Evolutionary conservation across 2,888 invertebrate species (phyloP), one percentile per base, ranked within the genome.

Genomic region (Fragum sueziense): DNA sequence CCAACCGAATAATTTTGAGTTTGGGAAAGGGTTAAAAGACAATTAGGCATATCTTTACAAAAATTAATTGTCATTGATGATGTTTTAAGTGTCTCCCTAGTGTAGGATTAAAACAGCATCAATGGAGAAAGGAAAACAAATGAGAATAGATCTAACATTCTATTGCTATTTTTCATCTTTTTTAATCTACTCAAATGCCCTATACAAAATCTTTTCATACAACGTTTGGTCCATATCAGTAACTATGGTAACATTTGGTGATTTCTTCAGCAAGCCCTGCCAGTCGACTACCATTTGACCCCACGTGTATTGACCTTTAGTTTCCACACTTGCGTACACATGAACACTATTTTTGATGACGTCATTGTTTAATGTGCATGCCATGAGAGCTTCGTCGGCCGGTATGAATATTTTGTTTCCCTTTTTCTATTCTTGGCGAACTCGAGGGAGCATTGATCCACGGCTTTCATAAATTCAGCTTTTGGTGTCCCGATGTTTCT

Each of bases 281-380:
- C 86, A 86, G 61, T 86, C 82, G 4, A 86, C 79, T 27, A 84
- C 76, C 76, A 84, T 72, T 41, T 86, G 86, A 61, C 84, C 86
- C 22, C 41, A 70, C 3, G 86, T 82, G 11, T 76, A 69, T 52
- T 72, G 33, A 4, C 86, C 84, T 54, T 70, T 59, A 0, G 73
- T 61, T 72, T 84, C 84, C 9, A 86, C 84, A 2, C 77, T 76
- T 20, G 74, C 77, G 51, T 84, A 76, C 14, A 70, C 74, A 29
- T 74, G 72, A 20, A 71, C 62, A 27, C 73, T 77, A 17, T 75
- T 77, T 61, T 67, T 71, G 52, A 83, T 74, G 74, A 83, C 78
- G 47, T 77, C 75, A 68, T 22, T 61, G 17, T 52, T 37, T 20
- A 83, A 51, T 4, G 70, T 25, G 62, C 79, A 78, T 22, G 80